phyloP scores from a whole-genome alignment of 2,888 invertebrate genomes.

The Tryphoninae sp. region DNA sequence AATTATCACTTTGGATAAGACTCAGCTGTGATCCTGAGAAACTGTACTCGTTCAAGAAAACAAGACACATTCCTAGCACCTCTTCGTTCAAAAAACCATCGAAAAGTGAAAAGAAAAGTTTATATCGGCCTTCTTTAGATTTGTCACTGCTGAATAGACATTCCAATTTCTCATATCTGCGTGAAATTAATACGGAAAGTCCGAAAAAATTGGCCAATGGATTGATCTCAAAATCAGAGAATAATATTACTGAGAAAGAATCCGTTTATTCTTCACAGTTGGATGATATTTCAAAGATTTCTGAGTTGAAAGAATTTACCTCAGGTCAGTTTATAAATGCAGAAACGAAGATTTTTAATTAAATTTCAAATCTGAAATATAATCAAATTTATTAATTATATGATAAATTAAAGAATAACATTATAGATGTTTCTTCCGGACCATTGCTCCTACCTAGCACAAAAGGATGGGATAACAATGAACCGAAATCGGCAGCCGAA shows the following conservation, averaged over 20 bases:
- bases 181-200: background rate
- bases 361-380: background rate
- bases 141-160: background rate
- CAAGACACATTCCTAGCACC: constrained; percentile 36
- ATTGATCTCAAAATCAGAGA: background rate
- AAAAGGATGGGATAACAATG: constrained; percentile 9
- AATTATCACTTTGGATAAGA: constrained; percentile 74
- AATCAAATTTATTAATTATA: background rate
- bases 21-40: constrained; percentile 73
- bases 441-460: background rate
- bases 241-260: background rate
- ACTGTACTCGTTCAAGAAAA: constrained; percentile 69
- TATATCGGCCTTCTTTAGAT: background rate
- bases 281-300: background rate
- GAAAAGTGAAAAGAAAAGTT: constrained; percentile 8
- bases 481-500: constrained; percentile 22
- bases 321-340: constrained; percentile 15
- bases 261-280: background rate
- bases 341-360: background rate
- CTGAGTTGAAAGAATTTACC: background rate
- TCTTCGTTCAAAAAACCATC: background rate
- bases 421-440: too few relatives aligned
- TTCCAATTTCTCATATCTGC: background rate
- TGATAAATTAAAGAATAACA: background rate
- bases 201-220: background rate